Conservation (phyloP, 2,797 vertebrate species). For the Sardinella longiceps region DNA sequence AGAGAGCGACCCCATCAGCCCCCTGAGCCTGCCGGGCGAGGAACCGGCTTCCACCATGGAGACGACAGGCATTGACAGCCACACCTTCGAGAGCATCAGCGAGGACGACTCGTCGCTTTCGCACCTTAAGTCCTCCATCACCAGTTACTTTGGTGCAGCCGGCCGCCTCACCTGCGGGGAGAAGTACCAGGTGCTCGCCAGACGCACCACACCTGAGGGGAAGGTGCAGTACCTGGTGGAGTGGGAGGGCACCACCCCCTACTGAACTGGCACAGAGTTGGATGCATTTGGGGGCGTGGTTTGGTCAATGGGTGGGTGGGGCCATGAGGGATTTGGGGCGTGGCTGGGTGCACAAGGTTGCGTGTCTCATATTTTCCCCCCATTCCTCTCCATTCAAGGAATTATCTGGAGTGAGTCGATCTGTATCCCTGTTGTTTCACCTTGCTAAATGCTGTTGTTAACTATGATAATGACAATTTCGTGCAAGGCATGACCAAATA, state of each 20-base stretch:
- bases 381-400: too few relatives aligned
- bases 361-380: too few relatives aligned
- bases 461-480: too few relatives aligned
- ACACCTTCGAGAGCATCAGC: constrained; percentile 83
- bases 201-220: constrained; percentile 89
- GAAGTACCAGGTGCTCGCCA: constrained; percentile 90
- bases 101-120: constrained; percentile 85
- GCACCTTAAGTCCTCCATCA: constrained; percentile 93
- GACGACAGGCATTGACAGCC: constrained; percentile 74
- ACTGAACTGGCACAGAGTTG: constrained; percentile 63
- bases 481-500: too few relatives aligned
- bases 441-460: too few relatives aligned
- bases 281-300: neutral
- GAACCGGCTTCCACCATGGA: constrained; percentile 63
- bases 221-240: constrained; percentile 94
- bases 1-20: constrained; percentile 53
- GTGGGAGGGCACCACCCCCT: constrained; percentile 94
- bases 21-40: constrained; percentile 60
- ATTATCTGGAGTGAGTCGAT: too few relatives aligned
- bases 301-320: neutral
- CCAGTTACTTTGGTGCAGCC: constrained; percentile 88
- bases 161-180: constrained; percentile 90
- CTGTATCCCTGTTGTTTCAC: too few relatives aligned
- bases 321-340: too few relatives aligned
- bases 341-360: too few relatives aligned